Percentiles rank a stretch among this genome's conserved stretches.
phyloP scores from a whole-genome alignment of 2,113 vertebrate genomes.

The Ictalurus furcatus region DNA sequence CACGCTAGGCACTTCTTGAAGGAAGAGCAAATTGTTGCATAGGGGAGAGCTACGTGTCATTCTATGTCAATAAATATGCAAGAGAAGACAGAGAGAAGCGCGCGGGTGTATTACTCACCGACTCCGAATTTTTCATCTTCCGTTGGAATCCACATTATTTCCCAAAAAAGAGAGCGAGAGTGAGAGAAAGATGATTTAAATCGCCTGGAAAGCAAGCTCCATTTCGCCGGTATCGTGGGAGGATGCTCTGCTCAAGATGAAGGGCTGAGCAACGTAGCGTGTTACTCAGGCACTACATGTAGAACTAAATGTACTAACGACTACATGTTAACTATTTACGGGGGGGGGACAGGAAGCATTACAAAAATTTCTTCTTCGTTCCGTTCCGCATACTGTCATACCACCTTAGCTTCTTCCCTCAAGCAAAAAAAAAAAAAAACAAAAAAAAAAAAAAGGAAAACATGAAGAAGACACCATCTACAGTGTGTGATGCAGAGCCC shows the following conservation, averaged over 20 bases:
- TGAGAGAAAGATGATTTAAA: background rate
- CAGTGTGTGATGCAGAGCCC: conserved; percentile 31
- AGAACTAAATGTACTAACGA: background rate
- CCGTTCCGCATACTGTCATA: conserved; percentile 22
- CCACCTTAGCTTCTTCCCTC: background rate
- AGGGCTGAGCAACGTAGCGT: conserved; percentile 24
- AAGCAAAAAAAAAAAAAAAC: background rate
- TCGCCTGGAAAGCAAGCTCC: conserved; percentile 20
- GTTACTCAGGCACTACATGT: background rate
- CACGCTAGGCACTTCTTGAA: background rate
- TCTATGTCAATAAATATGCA: background rate
- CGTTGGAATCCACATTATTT: conserved; percentile 48
- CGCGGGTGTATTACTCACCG: conserved; percentile 27
- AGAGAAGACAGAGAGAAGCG: background rate
- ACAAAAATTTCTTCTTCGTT: background rate
- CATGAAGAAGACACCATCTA: background rate
- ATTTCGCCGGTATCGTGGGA: conserved; percentile 35
- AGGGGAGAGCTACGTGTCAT: background rate
- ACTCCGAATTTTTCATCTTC: conserved; percentile 48
- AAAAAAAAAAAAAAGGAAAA: background rate
- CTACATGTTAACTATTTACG: conserved; percentile 9
- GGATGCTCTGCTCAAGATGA: conserved; percentile 46
- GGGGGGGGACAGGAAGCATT: background rate
- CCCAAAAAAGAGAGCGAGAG: background rate
- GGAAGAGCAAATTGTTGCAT: conserved; percentile 32